These are phyloP conservation scores for Drosophila ironensis DNA, from an alignment of 1,140 invertebrate species.

Conservation along the genomic window DNA sequence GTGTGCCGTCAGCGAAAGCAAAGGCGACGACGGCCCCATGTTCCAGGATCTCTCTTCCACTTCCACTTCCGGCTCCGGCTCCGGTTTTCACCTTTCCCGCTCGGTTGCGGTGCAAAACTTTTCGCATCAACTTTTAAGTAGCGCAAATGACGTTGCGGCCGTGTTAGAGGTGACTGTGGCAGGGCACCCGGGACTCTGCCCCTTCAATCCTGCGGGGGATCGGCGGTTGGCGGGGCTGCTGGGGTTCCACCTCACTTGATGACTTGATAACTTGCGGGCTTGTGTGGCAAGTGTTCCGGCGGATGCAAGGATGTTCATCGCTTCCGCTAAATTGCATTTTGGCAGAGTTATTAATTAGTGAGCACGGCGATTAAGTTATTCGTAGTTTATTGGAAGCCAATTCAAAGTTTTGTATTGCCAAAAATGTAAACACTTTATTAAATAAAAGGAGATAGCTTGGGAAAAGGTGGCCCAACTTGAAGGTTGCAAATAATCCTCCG, in stretches of 20 bases:
- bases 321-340: constrained; percentile 2
- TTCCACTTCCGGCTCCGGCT: not conserved
- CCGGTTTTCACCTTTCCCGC: not conserved
- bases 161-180: constrained; percentile 29
- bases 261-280: constrained; percentile 71
- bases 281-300: not conserved
- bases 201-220: constrained; percentile 12
- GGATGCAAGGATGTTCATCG: not conserved
- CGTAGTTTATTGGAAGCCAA: too few species aligned
- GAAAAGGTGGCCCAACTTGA: too few species aligned
- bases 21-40: constrained; percentile 51
- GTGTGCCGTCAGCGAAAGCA: constrained; percentile 34
- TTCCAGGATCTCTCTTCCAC: constrained; percentile 37
- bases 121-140: constrained; percentile 79
- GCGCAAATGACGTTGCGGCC: constrained; percentile 73
- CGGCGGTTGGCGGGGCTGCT: not conserved
- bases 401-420: too few species aligned
- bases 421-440: too few species aligned
- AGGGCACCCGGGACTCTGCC: not conserved
- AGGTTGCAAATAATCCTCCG: too few species aligned
- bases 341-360: not conserved
- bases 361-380: too few species aligned
- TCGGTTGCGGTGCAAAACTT: constrained; percentile 65
- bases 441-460: too few species aligned
- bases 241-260: constrained; percentile 47